Conservation (phyloP, 2,113 vertebrate species). For the Xenus cinereus region DNA sequence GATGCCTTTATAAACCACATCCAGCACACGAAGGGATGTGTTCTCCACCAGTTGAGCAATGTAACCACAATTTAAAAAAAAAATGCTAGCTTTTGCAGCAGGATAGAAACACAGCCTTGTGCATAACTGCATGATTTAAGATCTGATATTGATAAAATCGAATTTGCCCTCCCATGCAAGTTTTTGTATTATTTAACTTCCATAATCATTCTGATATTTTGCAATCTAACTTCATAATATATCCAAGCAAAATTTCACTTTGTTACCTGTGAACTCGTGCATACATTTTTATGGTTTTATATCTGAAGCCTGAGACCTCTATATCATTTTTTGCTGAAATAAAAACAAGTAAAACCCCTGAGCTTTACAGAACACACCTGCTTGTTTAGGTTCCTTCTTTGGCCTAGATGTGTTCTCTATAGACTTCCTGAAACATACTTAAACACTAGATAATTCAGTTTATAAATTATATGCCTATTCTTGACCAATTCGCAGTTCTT, state of each 20-base stretch:
- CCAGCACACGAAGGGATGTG: not conserved
- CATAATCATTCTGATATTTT: not conserved
- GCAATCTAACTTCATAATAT: not conserved
- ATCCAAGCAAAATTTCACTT: not conserved
- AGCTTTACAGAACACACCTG: not conserved
- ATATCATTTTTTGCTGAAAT: not conserved
- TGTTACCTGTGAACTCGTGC: not conserved
- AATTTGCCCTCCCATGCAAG: not conserved
- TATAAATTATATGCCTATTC: not conserved
- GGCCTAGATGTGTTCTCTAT: not conserved
- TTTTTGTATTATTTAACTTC: not conserved
- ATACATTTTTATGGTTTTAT: not conserved
- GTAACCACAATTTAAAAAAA: not conserved
- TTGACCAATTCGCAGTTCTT: not conserved
- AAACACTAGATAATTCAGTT: not conserved
- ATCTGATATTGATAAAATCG: not conserved
- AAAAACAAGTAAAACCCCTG: not conserved
- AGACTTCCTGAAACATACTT: not conserved
- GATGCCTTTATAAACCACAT: not conserved
- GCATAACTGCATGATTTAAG: not conserved
- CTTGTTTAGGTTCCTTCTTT: conserved; percentile 11
- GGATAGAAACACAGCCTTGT: not conserved
- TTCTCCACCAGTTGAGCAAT: not conserved
- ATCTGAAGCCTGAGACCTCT: not conserved
- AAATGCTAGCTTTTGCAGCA: not conserved